Percentiles rank a stretch among this genome's conserved stretches.
Conservation (phyloP, 1,140 invertebrate genomes). For the Macrobrachium nipponense region DNA sequence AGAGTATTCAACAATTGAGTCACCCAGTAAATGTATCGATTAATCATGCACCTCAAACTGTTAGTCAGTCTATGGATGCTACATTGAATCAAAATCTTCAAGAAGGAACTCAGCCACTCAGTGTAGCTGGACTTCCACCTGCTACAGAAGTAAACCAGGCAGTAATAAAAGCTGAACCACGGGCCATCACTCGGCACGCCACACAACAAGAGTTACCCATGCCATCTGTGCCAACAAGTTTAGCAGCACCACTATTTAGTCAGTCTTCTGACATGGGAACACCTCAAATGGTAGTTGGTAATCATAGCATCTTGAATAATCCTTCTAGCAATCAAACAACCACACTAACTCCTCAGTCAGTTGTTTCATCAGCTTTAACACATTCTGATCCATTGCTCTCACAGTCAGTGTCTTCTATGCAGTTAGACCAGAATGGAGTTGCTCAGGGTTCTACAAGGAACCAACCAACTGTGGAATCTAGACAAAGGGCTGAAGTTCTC, state of each 20-base stretch:
- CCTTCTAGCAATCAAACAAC: slow-evolving; percentile 18
- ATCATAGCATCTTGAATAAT: no score
- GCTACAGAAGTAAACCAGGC: no score
- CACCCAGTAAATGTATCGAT: neutral
- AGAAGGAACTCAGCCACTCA: no score
- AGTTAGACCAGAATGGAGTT: neutral
- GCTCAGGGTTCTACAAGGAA: neutral
- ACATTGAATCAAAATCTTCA: neutral
- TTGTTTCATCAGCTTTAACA: slow-evolving; percentile 39
- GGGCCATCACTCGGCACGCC: neutral
- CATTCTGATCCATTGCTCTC: slow-evolving; percentile 48
- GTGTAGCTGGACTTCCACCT: no score
- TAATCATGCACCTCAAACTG: slow-evolving; percentile 7
- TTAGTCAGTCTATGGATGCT: neutral
- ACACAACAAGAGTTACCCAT: slow-evolving; percentile 8
- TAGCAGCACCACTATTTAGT: slow-evolving; percentile 36
- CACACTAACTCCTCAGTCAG: neutral
- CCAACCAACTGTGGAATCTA: neutral
- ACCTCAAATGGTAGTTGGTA: no score
- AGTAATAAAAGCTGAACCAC: neutral
- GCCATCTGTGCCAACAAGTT: neutral
- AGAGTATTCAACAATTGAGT: neutral
- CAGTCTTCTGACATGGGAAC: slow-evolving; percentile 25
- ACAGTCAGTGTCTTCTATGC: slow-evolving; percentile 13
- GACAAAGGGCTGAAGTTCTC: slow-evolving; percentile 16